phyloP scores from a whole-genome alignment of 2,888 invertebrate species.

The Coenonympha glycerion region DNA sequence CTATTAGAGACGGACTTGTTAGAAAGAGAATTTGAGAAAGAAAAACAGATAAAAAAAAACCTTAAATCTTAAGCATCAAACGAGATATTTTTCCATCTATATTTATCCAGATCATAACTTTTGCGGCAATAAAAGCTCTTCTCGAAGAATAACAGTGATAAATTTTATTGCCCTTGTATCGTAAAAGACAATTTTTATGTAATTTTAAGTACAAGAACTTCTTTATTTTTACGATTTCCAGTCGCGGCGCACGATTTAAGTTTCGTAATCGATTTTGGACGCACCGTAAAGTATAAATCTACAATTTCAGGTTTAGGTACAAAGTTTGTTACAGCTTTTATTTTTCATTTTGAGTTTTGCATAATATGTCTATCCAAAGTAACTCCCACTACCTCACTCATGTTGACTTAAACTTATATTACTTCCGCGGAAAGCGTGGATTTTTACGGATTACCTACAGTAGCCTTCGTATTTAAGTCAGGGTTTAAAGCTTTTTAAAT shows the following conservation, averaged over 20 bases:
- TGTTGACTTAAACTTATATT: too few species aligned
- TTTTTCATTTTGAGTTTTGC: neutral
- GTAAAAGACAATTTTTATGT: conserved; percentile 50
- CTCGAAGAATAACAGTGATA: conserved; percentile 36
- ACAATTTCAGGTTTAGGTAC: too few species aligned
- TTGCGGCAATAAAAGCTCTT: conserved; percentile 38
- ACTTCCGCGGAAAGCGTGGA: too few species aligned
- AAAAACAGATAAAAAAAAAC: neutral
- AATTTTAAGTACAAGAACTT: conserved; percentile 43
- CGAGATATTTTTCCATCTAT: conserved; percentile 26
- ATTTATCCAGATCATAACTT: conserved; percentile 41
- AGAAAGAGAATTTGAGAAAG: neutral
- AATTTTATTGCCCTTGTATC: conserved; percentile 44
- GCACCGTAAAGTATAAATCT: neutral
- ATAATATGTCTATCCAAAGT: neutral
- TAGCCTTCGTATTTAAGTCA: too few species aligned
- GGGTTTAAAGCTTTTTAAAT: too few species aligned
- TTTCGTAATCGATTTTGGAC: conserved; percentile 24
- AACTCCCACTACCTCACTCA: too few species aligned
- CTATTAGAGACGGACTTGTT: too few species aligned
- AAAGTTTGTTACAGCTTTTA: neutral
- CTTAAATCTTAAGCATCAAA: conserved; percentile 14
- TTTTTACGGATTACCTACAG: too few species aligned
- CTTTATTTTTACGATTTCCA: conserved; percentile 37
- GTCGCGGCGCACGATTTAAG: conserved; percentile 32